Conservation (phyloP, 2,888 invertebrate genomes). For the Scelioninae gen. 2 region DNA sequence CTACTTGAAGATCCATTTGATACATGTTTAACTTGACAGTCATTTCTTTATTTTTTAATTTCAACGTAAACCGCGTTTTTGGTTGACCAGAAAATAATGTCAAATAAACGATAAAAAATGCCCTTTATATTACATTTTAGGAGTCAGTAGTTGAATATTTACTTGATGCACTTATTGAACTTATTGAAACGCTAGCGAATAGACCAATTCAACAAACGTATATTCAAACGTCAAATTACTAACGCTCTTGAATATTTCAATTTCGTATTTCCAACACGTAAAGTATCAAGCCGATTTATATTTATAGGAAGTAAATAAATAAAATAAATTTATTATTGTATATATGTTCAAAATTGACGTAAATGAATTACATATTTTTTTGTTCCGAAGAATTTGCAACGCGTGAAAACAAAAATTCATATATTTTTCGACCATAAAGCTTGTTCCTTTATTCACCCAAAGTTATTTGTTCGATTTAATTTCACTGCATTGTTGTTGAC, state of each 20-base stretch:
- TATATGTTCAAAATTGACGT: neutral
- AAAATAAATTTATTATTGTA: slow-evolving; percentile 9
- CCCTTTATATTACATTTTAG: too few relatives aligned
- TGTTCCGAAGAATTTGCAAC: neutral
- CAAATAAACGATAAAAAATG: too few relatives aligned
- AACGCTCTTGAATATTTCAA: slow-evolving; percentile 28
- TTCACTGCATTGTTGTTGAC: too few relatives aligned
- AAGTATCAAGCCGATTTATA: slow-evolving; percentile 5
- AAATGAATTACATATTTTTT: neutral
- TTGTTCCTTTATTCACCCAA: too few relatives aligned
- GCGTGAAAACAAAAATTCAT: neutral
- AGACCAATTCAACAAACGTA: slow-evolving; percentile 16
- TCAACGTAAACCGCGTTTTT: too few relatives aligned
- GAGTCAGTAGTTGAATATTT: too few relatives aligned
- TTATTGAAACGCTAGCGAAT: slow-evolving; percentile 14
- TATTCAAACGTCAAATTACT: slow-evolving; percentile 22
- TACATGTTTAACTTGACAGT: too few relatives aligned
- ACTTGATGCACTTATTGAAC: slow-evolving; percentile 10
- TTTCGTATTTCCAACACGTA: slow-evolving; percentile 21
- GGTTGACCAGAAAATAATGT: slow-evolving; percentile 1
- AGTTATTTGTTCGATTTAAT: too few relatives aligned
- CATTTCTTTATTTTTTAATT: too few relatives aligned
- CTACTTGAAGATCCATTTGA: too few relatives aligned
- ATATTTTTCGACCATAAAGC: too few relatives aligned
- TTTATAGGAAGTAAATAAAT: slow-evolving; percentile 10